Base-by-base conservation (phyloP, 1,140 invertebrate genomes). In the Hyposmocoma kahamanoa region DNA sequence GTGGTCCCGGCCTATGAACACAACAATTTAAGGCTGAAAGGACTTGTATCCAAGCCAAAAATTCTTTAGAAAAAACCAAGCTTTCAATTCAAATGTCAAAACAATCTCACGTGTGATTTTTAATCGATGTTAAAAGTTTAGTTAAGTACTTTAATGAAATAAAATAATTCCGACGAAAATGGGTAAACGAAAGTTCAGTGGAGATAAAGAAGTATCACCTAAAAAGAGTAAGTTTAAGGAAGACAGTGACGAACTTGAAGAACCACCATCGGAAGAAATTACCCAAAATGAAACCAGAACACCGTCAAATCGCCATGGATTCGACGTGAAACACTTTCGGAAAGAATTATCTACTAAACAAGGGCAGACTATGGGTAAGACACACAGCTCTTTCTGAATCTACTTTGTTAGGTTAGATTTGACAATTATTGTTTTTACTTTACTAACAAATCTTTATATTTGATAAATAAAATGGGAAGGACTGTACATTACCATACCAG, bases 301-400 rank as follows among this genome's bases (percentile, higher is more conserved):
- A 22, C 1, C 30, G n/a, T 21, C 47, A 34, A 65, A 67, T 53
- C 56, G 54, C 9, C 38, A 55, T 34, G 61, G 26, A 42, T 86
- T 87, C 57, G 82, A 87, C 57, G 58, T 87, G n/a, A 87, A 87
- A 74, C 74, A 84, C 55, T 86, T 87, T 48, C 62, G 85, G 3
- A 87, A 86, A 62, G 81, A 86, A 42, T 50, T 87, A 46, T 47
- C 67, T 9, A 52, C 51, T 20, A 80, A 78, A 18, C 70, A 70
- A 11, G 80, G 75, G 3, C 80, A 85, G 47, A 72, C 76, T 19
- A 83, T 81, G 66, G 76, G 85, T 87, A 61, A 78, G 77, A 59
- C 8, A 2, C 9, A 1, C 24, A 11, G 5, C 6, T 28, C 11
- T 28, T 28, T 28, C 24, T 11, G 6, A 28, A 28, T 6, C 6